phyloP scores from a whole-genome alignment of 2,888 invertebrate species.

The Heliconius ismenius region DNA sequence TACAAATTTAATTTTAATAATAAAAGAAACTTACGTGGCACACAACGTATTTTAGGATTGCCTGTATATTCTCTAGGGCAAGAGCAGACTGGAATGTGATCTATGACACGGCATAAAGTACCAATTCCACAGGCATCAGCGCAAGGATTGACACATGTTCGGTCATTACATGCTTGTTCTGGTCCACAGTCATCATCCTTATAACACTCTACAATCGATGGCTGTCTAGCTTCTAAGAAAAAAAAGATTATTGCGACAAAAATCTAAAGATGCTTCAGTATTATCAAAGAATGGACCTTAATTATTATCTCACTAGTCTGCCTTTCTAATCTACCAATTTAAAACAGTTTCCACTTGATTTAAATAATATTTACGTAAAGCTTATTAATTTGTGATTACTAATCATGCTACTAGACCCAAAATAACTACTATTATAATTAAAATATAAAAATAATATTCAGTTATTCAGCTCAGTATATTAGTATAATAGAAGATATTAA shows the following conservation, averaged over 20 bases:
- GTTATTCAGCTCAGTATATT: neutral
- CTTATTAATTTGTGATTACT: no score
- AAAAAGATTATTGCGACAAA: neutral
- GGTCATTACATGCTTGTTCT: conserved; percentile 89
- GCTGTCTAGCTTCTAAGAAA: conserved; percentile 69
- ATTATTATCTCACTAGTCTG: no score
- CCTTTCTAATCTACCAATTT: no score
- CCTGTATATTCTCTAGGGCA: conserved; percentile 91
- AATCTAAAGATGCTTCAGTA: no score
- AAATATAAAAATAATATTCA: conserved; percentile 1
- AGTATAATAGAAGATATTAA: neutral
- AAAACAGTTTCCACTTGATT: neutral
- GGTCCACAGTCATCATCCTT: conserved; percentile 88
- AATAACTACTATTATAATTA: neutral
- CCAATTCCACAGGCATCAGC: conserved; percentile 88
- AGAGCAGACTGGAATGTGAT: conserved; percentile 88
- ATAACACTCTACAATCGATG: conserved; percentile 85
- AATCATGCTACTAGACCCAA: neutral
- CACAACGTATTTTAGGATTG: conserved; percentile 86
- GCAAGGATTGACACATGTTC: conserved; percentile 90
- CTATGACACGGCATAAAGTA: conserved; percentile 90
- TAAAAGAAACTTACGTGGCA: conserved; percentile 86
- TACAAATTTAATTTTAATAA: conserved; percentile 10
- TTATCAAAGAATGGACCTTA: no score
- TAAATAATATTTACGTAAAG: neutral